Evolutionary conservation across 2,888 invertebrate species (phyloP).

Genomic region (Pristionchus fissidentatus): DNA sequence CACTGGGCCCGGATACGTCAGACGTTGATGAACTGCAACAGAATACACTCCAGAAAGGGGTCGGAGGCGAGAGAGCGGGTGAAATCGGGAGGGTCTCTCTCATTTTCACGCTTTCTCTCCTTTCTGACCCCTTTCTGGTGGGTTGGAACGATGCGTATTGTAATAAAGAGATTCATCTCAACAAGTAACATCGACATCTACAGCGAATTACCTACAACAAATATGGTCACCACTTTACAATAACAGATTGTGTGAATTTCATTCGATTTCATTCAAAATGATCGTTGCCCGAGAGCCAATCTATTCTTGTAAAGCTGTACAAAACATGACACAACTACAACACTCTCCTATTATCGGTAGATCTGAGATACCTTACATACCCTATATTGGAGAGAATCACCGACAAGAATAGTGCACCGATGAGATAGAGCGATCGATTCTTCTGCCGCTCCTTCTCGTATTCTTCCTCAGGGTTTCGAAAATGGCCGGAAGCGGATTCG

Average conservation of each 20-base stretch:
- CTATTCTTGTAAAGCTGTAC: no score
- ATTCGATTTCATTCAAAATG: no score
- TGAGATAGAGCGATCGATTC: constrained; percentile 39
- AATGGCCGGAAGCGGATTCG: constrained; percentile 23
- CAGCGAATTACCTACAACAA: background rate
- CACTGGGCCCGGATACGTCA: constrained; percentile 70
- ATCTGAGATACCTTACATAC: constrained; percentile 45
- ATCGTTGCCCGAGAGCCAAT: no score
- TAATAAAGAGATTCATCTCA: constrained; percentile 38
- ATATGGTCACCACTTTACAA: no score
- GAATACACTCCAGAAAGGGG: no score
- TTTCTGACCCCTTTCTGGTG: no score
- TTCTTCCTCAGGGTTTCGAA: constrained; percentile 36
- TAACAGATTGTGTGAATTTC: no score
- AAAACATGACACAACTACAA: constrained; percentile 1
- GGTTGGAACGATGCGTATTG: no score
- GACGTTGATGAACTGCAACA: constrained; percentile 51
- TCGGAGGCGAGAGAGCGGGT: no score
- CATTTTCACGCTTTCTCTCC: no score
- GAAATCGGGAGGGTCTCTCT: no score
- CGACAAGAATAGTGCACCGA: constrained; percentile 34
- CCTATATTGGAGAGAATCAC: constrained; percentile 41
- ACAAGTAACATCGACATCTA: constrained; percentile 1
- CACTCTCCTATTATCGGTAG: constrained; percentile 32
- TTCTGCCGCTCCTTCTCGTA: constrained; percentile 33